These are phyloP conservation scores for Dilophus febrilis DNA, from an alignment of 2,888 invertebrate species.

Conservation along the genomic window DNA sequence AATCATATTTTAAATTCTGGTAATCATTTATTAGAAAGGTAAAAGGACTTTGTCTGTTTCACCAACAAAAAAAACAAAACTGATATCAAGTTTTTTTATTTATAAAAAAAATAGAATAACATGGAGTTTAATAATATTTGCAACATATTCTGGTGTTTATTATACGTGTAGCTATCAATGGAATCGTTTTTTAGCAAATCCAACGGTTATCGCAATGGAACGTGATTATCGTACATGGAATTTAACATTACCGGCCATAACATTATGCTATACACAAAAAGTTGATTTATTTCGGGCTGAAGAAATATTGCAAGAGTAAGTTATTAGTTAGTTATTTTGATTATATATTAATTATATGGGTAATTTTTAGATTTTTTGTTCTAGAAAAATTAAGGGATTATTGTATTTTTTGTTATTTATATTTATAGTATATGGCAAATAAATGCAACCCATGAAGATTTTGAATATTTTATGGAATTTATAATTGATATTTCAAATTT, in stretches of 20 bases:
- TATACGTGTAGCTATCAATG: conserved; percentile 13
- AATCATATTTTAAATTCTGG: no score
- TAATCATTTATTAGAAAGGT: no score
- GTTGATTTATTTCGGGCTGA: conserved; percentile 22
- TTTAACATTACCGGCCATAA: conserved; percentile 24
- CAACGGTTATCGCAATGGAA: conserved; percentile 26
- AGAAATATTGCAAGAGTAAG: conserved; percentile 17
- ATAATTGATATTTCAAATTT: conserved; percentile 31
- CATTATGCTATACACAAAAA: conserved; percentile 25
- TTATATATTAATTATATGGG: no score
- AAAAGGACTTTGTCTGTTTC: no score
- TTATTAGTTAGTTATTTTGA: no score
- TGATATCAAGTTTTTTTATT: no score
- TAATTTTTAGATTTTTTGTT: no score
- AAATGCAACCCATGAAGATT: conserved; percentile 26
- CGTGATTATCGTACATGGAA: conserved; percentile 27
- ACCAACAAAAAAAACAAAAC: no score
- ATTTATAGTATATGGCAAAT: conserved; percentile 27
- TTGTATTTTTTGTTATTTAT: no score
- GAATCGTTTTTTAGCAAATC: conserved; percentile 19
- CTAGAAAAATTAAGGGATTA: no score
- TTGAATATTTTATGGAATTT: conserved; percentile 32
- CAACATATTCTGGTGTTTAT: background rate
- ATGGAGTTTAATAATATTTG: background rate
- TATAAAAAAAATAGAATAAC: no score